Percentiles rank a stretch among this genome's conserved stretches.
Evolutionary conservation across 92 coral and sea anemone species (phyloP).

Genomic region (Umimayanthus kanabou): DNA sequence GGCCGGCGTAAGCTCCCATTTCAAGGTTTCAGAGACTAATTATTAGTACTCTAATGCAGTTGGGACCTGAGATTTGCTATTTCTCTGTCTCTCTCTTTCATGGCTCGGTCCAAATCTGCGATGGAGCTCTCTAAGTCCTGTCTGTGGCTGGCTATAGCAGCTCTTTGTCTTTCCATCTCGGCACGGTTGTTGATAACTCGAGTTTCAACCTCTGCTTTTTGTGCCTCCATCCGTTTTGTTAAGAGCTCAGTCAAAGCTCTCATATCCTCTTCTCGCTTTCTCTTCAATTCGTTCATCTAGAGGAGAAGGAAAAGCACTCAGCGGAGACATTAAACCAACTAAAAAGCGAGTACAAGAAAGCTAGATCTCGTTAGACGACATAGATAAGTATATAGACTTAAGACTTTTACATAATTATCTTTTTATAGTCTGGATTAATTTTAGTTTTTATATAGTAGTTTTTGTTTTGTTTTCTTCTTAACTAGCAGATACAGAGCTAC

Average conservation of each 20-base stretch:
- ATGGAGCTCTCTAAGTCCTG: constrained; percentile 19
- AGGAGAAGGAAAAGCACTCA: neutral
- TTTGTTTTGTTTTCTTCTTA: too few species aligned
- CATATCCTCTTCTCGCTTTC: constrained; percentile 16
- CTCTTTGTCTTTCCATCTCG: constrained; percentile 14
- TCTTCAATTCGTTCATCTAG: constrained; percentile 17
- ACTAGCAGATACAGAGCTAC: too few species aligned
- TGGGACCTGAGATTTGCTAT: constrained; percentile 22
- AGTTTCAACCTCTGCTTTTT: constrained; percentile 1
- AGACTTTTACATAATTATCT: too few species aligned
- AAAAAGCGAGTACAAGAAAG: too few species aligned
- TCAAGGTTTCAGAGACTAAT: too few species aligned
- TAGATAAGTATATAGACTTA: too few species aligned
- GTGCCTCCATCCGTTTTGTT: constrained; percentile 22
- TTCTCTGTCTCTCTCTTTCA: constrained; percentile 15
- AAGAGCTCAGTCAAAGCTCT: constrained; percentile 5
- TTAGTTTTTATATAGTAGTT: too few species aligned
- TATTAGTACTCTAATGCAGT: neutral
- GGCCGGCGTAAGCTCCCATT: too few species aligned
- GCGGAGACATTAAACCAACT: too few species aligned
- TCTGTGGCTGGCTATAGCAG: constrained; percentile 9
- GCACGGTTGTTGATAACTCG: constrained; percentile 2
- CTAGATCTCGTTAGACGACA: too few species aligned
- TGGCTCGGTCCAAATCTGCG: constrained; percentile 16
- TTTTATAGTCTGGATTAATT: too few species aligned